These are phyloP conservation scores for Argyrosomus japonicus DNA, from an alignment of 2,113 vertebrate genomes.

Conservation along the genomic window DNA sequence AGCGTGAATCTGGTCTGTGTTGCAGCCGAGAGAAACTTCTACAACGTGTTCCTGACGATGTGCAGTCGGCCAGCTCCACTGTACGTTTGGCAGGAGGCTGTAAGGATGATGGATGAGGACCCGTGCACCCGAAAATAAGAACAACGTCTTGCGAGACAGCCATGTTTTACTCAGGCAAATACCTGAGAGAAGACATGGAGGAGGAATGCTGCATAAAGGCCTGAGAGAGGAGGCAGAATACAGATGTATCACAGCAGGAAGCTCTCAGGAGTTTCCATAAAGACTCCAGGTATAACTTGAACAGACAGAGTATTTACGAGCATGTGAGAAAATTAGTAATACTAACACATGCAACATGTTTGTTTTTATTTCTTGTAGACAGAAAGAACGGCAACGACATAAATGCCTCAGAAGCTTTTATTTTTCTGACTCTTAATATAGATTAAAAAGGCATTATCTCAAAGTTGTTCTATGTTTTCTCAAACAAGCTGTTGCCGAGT, in stretches of 20 bases:
- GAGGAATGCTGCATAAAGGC: constrained; percentile 47
- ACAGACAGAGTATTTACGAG: constrained; percentile 1
- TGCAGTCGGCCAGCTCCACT: constrained; percentile 51
- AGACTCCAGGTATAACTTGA: constrained; percentile 29
- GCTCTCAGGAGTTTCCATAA: constrained; percentile 25
- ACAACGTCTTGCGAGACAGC: constrained; percentile 53
- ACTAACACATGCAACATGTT: background rate
- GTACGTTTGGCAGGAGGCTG: constrained; percentile 66
- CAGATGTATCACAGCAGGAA: constrained; percentile 45
- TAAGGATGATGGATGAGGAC: constrained; percentile 76
- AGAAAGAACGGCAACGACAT: background rate
- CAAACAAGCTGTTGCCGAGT: constrained; percentile 32
- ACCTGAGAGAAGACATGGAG: constrained; percentile 51
- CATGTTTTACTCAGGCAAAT: constrained; percentile 61
- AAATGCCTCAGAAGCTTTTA: background rate
- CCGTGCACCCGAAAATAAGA: constrained; percentile 57
- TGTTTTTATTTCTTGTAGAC: background rate
- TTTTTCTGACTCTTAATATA: background rate
- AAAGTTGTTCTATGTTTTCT: background rate
- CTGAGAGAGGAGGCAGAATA: constrained; percentile 53
- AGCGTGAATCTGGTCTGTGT: constrained; percentile 8
- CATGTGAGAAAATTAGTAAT: background rate
- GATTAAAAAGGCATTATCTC: background rate
- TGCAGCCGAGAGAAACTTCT: constrained; percentile 51
- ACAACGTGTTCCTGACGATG: constrained; percentile 50